Base-by-base conservation (phyloP, 2,797 vertebrate species). In the Gobionotothen gibberifrons region DNA sequence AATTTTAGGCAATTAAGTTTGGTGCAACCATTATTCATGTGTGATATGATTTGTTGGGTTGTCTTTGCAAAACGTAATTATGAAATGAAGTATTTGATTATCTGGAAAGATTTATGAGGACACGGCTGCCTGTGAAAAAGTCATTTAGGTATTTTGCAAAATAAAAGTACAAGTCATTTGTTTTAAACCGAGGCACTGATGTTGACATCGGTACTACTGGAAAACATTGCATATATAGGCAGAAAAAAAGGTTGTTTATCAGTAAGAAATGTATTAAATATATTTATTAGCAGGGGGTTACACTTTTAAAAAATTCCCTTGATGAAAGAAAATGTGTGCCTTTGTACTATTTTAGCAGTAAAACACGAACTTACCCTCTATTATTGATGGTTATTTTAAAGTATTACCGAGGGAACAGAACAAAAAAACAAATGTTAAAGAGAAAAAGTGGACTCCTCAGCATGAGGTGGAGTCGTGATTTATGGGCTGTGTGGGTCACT, bases 401-500 rank as follows among this genome's bases (percentile, higher is more conserved):
- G 32, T 36, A 36, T 36, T 36, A 36, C 8, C 6, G 32, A 36
- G 13, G 44, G 13, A 62, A 36, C 42, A 17, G 11, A 61, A 42
- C 10, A 57, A 14, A 71, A 43, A 59, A 57, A 59, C 26, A 46
- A 65, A 76, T 32, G 51, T 39, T 22, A 54, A 57, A 51, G 46
- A 47, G 9, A 74, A 36, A 78, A 62, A 32, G 46, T 13, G 7
- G 16, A 72, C 70, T 68, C 9, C 14, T 63, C 17, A 74, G 74
- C 66, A 71, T 79, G 78, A 26, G 26, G 75, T 58, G 40, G 52
- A 72, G 32, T 40, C 4, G 68, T 92, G 91, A 94, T 93, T 89
- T 90, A 93, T 92, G 72, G 76, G 69, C 67, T 53, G 60, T 68
- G 71, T 51, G 63, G 73, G 83, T 87, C 70, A 82, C 70, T 65